A percentile compares a stretch with the other conserved stretches of the same genome.
phyloP scores from a whole-genome alignment of 1,140 invertebrate genomes.

The Glomeris maerens region DNA sequence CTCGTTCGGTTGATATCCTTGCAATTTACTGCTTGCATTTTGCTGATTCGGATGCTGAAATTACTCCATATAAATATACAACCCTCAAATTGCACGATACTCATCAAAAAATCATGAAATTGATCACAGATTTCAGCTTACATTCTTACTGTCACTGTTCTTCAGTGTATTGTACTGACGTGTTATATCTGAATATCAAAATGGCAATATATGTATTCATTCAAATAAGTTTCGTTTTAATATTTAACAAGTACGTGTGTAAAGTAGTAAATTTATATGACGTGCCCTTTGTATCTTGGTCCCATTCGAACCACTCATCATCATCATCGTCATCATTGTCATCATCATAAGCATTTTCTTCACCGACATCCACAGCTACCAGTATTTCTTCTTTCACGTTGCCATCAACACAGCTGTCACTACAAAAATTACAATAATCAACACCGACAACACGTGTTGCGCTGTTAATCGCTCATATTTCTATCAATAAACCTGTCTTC shows the following conservation, averaged over 20 bases:
- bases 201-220: slow-evolving; percentile 2
- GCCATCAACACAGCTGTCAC: not conserved
- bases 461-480: not conserved
- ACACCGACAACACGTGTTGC: not conserved
- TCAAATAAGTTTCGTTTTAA: slow-evolving; percentile 5
- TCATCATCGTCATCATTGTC: slow-evolving; percentile 25
- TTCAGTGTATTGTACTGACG: slow-evolving; percentile 25
- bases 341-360: slow-evolving; percentile 22
- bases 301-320: slow-evolving; percentile 27
- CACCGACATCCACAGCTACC: slow-evolving; percentile 13
- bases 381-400: not conserved
- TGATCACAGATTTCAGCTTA: not conserved
- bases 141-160: slow-evolving; percentile 11
- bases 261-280: slow-evolving; percentile 10
- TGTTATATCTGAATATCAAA: slow-evolving; percentile 25
- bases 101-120: too few relatives aligned
- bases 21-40: slow-evolving; percentile 37
- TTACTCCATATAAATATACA: slow-evolving; percentile 11
- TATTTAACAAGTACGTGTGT: not conserved
- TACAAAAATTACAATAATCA: not conserved
- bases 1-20: slow-evolving; percentile 60
- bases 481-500: not conserved
- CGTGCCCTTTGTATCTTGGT: slow-evolving; percentile 14
- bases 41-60: slow-evolving; percentile 9
- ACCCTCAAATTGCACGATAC: slow-evolving; percentile 26